Evolutionary conservation across 2,797 vertebrate species (phyloP).

Genomic region (Lithobates pipiens): DNA sequence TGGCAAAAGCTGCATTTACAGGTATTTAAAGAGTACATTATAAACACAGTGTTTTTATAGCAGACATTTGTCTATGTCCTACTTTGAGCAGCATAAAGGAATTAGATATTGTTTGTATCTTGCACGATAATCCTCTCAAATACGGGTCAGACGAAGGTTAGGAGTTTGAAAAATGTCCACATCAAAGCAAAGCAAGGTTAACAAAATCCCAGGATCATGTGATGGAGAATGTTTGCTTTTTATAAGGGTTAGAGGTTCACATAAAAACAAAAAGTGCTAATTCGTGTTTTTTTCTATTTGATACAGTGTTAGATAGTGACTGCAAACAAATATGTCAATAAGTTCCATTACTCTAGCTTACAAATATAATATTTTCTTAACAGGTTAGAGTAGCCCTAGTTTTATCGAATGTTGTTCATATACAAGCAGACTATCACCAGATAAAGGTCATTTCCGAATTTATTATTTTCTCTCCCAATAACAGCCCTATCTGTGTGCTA

Average conservation of each 20-base stretch:
- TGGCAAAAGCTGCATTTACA: neutral
- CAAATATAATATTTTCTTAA: neutral
- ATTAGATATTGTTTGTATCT: constrained; percentile 72
- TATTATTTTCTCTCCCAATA: neutral
- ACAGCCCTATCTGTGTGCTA: neutral
- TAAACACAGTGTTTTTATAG: constrained; percentile 16
- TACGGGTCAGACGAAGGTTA: constrained; percentile 73
- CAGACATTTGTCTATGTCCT: constrained; percentile 63
- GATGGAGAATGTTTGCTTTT: constrained; percentile 59
- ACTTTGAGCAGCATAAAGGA: constrained; percentile 66
- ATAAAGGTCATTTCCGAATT: neutral
- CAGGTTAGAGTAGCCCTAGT: neutral
- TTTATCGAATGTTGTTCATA: no score
- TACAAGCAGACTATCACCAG: no score
- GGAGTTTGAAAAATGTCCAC: constrained; percentile 70
- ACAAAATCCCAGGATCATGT: constrained; percentile 62
- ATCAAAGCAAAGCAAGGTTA: constrained; percentile 71
- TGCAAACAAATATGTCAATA: neutral
- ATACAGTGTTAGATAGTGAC: neutral
- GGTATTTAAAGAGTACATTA: neutral
- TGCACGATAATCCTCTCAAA: constrained; percentile 69
- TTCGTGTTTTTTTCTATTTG: neutral
- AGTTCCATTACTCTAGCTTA: neutral
- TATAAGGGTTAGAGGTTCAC: constrained; percentile 13
- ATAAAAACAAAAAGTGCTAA: constrained; percentile 23